Evolutionary conservation across 2,888 invertebrate species (phyloP).

Genomic region (Lasioglossum calceatum): DNA sequence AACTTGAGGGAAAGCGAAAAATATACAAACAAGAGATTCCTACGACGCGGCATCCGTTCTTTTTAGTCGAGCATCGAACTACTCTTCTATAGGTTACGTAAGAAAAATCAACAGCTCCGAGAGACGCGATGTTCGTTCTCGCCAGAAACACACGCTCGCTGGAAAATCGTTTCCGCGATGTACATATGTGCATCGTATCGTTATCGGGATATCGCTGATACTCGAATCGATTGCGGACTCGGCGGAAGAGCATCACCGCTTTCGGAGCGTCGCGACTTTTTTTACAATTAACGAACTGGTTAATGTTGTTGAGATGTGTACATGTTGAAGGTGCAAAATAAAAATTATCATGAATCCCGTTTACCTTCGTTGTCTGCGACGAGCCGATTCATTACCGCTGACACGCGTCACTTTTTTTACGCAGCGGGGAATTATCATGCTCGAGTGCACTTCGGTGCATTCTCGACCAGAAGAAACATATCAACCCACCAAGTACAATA

Average conservation of each 20-base stretch:
- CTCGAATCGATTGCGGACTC: not conserved
- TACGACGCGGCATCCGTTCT: slow-evolving; percentile 15
- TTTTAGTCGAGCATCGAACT: slow-evolving; percentile 41
- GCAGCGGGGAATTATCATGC: not conserved
- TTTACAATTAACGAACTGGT: slow-evolving; percentile 60
- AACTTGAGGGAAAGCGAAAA: not conserved
- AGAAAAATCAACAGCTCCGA: slow-evolving; percentile 22
- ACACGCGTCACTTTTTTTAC: not conserved
- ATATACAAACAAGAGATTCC: slow-evolving; percentile 9
- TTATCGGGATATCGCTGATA: not conserved
- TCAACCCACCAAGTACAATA: not conserved
- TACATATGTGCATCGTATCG: not conserved
- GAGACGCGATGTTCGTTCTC: not conserved
- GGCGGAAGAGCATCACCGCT: slow-evolving; percentile 5
- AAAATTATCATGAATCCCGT: slow-evolving; percentile 55
- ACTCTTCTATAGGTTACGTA: slow-evolving; percentile 19
- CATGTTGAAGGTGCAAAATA: slow-evolving; percentile 75
- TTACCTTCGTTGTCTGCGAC: not conserved
- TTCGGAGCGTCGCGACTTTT: slow-evolving; percentile 51
- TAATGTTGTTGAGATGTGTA: slow-evolving; percentile 75
- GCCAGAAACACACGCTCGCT: not conserved
- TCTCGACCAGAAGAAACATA: not conserved
- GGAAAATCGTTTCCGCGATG: not conserved
- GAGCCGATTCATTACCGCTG: not conserved
- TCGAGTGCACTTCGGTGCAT: not conserved